Evolutionary conservation across 1,140 invertebrate genomes (phyloP), one percentile per base, ranked within the genome.

Genomic region (Bursaphelenchus mucronatus): DNA sequence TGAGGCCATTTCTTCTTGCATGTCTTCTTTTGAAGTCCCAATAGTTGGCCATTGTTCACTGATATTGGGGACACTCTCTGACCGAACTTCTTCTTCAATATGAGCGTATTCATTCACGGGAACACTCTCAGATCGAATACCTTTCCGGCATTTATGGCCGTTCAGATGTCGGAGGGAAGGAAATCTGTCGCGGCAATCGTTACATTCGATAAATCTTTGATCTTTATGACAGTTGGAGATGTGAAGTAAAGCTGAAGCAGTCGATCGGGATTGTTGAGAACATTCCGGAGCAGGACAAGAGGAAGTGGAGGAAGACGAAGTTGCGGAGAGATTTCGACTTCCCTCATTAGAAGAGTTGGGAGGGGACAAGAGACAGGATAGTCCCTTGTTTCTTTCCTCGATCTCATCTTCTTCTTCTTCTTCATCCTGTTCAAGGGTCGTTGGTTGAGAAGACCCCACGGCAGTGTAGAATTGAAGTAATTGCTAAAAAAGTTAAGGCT

Each of bases 401-500:
- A 39, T 44, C 54, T 55, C 54, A 21, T 55, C 54, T 39, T 13
- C 40, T 13, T 30, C 56, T 8, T 50, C 11, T 17, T 44, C 10
- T n/a, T 39, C n/a, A 13, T 44, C 40, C 11, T 59, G 13, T 13
- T 44, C 40, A 11, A 40, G 41, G 13, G 47, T 59, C 57, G 57
- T 7, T 17, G 11, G 41, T 59, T 59, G 57, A n/a, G 13, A 39
- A 11, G 41, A 44, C 19, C 40, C 40, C 10, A 59, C 40, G 44
- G 57, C 57, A 44, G 41, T 59, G 57, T 59, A 59, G 13, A 59
- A 50, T 50, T 59, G 57, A 50, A 59, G 57, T n/a, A 59, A 17
- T 44, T 59, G 57, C 57, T 41, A 39, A 59, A 59, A 39, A 30
- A 5, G 5, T 30, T 30, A 30, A 30, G 30, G 2, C 30, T 30